Evolutionary conservation across 64 coral and sea anemone species (phyloP).

Genomic region (Porites lutea): DNA sequence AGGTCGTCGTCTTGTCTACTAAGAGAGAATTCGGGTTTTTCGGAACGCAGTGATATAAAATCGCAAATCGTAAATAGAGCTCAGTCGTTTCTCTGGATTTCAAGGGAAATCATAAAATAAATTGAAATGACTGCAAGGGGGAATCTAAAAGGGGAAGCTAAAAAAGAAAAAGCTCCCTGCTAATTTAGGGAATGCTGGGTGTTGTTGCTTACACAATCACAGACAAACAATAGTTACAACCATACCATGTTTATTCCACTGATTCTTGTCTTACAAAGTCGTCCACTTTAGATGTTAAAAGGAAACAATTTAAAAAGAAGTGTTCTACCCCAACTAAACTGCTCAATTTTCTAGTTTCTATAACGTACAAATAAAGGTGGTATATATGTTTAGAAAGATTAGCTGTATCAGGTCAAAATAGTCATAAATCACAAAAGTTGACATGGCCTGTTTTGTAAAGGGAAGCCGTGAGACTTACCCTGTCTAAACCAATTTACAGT

Average conservation of each 20-base stretch:
- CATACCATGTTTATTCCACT: background rate
- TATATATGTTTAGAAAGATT: background rate
- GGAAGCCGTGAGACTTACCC: too few species aligned
- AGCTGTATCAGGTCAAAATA: background rate
- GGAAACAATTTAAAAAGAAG: background rate
- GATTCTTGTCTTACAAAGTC: background rate
- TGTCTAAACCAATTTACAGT: background rate
- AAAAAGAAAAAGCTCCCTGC: too few species aligned
- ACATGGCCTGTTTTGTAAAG: background rate
- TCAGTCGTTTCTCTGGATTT: too few species aligned
- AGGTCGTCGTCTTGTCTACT: slow-evolving; percentile 33
- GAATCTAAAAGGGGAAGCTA: too few species aligned
- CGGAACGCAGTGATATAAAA: background rate
- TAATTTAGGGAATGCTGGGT: too few species aligned
- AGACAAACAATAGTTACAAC: background rate
- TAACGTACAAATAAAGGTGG: background rate
- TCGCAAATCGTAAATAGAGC: background rate
- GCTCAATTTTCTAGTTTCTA: background rate
- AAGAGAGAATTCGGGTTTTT: background rate
- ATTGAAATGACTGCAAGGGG: too few species aligned
- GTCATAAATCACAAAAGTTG: slow-evolving; percentile 17
- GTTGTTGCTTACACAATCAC: background rate
- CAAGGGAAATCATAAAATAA: background rate
- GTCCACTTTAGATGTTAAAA: background rate
- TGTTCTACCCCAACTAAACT: background rate